A percentile compares a stretch with the other conserved stretches of the same genome.
These are phyloP conservation scores for Rhea pennata DNA, from an alignment of 2,113 vertebrate genomes.

Conservation along the genomic window DNA sequence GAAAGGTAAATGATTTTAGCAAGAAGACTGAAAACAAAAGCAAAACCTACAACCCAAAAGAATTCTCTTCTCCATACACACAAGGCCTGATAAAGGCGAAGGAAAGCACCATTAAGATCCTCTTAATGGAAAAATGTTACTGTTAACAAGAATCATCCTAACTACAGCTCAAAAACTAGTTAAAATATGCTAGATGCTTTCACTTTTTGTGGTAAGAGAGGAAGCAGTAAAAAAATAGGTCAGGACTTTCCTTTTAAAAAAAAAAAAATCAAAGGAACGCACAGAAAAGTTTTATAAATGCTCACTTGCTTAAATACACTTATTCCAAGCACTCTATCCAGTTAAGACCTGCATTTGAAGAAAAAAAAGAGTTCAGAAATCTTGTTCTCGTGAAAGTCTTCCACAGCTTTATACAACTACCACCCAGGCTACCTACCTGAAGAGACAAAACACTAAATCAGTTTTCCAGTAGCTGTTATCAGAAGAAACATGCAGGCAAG, in stretches of 20 bases:
- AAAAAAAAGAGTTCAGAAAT: neutral
- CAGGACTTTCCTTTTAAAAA: neutral
- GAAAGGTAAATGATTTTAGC: neutral
- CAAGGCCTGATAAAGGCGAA: neutral
- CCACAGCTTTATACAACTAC: neutral
- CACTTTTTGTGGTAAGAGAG: neutral
- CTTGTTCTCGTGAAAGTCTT: neutral
- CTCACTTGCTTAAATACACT: neutral
- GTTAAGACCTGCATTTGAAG: neutral
- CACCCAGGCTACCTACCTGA: neutral
- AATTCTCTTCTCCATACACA: neutral
- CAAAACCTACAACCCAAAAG: neutral
- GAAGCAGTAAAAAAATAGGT: conserved; percentile 10
- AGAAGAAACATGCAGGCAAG: neutral
- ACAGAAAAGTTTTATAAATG: neutral
- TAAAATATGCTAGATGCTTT: neutral
- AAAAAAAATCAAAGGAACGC: neutral
- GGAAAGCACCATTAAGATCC: neutral
- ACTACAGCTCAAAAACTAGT: neutral
- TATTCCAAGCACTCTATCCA: neutral
- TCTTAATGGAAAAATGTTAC: neutral
- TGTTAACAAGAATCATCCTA: neutral
- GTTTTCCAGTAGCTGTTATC: neutral
- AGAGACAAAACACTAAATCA: neutral
- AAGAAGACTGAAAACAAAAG: neutral